Base-by-base conservation (phyloP, 2,797 vertebrate species). In the Schizopygopsis pylzovi region DNA sequence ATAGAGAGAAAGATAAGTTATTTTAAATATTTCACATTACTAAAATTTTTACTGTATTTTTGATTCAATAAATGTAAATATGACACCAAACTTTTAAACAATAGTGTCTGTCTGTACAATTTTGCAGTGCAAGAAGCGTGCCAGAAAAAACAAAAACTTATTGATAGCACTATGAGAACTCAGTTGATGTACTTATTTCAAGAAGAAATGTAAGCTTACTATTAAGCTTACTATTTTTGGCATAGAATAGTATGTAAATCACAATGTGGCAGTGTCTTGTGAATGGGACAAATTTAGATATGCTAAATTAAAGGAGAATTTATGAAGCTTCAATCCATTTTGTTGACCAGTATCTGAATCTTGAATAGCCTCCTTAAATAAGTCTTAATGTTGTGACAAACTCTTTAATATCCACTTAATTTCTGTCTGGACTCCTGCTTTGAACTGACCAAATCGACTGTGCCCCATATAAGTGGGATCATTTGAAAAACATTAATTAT, bases 401-500 rank as follows among this genome's bases (percentile, higher is more conserved):
- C 1, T 6, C 67, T 68, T 67, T 7, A 73, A 72, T 61, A 39
- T 72, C 49, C 20, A 73, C n/a, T 72, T 15, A 86, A 81, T 67
- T 28, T 78, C 47, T 33, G 16, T 45, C 67, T 54, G 10, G n/a
- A 59, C 13, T 82, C n/a, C 37, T 28, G 37, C 68, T 72, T 28
- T 67, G 33, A 67, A 76, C 82, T 67, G 45, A 63, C 43, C 2
- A 6, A 63, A 37, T 28, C 33, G 47, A 63, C 61, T 75, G n/a
- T 12, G 41, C 28, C 7, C 4, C n/a, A 72, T 33, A 43, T 15
- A 81, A 70, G 47, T 70, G 22, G 52, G 33, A 43, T 41, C 3
- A 70, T 61, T 43, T 45, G 7, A 71, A 71, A 72, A 65, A 67
- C 72, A 41, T 67, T 2, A 76, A 83, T 83, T 65, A 76, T 83